phyloP scores from a whole-genome alignment of 1,140 invertebrate species.

The Drosophila oshimai region DNA sequence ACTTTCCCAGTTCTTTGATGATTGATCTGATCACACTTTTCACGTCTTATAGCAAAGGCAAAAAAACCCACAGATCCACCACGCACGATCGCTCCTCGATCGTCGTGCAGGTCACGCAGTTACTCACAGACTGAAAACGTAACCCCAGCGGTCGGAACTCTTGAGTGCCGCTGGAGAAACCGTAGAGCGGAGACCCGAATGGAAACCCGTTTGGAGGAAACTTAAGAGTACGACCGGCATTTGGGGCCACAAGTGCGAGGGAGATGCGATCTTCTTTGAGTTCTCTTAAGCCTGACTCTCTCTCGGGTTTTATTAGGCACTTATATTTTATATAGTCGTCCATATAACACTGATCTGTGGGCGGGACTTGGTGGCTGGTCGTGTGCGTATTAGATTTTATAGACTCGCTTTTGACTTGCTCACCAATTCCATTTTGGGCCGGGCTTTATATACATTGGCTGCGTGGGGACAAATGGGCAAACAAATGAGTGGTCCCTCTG shows the following conservation, averaged over 20 bases:
- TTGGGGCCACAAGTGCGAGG: conserved; percentile 5
- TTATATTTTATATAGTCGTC: conserved; percentile 41
- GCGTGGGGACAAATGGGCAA: conserved; percentile 70
- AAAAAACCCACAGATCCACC: not conserved
- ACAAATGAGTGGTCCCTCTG: conserved; percentile 58
- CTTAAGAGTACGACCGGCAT: conserved; percentile 46
- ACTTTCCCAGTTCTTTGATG: conserved; percentile 23
- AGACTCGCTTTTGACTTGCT: conserved; percentile 59
- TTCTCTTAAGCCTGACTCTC: conserved; percentile 45
- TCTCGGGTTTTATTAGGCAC: conserved; percentile 50
- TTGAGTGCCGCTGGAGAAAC: conserved; percentile 24
- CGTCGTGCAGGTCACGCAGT: conserved; percentile 70
- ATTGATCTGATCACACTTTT: conserved; percentile 35
- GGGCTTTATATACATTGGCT: conserved; percentile 63
- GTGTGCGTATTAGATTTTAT: conserved; percentile 77
- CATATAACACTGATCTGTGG: conserved; percentile 46
- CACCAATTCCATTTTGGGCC: conserved; percentile 69
- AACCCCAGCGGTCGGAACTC: conserved; percentile 27
- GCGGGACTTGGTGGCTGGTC: conserved; percentile 55
- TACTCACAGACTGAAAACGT: conserved; percentile 70
- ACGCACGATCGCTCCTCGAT: conserved; percentile 45
- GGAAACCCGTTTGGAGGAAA: conserved; percentile 41
- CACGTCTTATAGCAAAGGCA: conserved; percentile 39
- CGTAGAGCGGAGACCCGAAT: too few relatives aligned
- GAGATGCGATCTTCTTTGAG: conserved; percentile 7